Percentiles rank a stretch among this genome's conserved stretches.
These are phyloP conservation scores for Melanotaenia nigrans DNA, from an alignment of 2,797 vertebrate genomes.

Conservation along the genomic window DNA sequence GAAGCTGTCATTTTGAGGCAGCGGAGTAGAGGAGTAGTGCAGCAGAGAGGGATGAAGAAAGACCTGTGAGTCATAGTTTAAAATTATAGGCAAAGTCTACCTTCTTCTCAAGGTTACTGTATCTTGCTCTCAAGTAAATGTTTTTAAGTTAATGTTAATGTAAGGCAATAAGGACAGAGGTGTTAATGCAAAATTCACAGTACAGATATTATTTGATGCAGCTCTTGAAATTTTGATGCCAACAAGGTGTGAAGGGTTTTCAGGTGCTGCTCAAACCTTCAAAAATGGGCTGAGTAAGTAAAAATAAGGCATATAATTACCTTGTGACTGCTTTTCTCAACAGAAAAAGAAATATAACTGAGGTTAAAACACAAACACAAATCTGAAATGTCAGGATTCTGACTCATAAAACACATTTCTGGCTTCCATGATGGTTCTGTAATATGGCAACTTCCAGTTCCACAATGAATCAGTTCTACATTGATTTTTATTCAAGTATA, in stretches of 20 bases:
- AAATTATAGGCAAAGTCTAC: neutral
- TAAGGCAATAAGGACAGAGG: too few species aligned
- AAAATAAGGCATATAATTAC: neutral
- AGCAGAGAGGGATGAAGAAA: neutral
- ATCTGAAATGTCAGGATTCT: neutral
- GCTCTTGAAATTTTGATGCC: neutral
- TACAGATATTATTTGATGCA: conserved; percentile 1
- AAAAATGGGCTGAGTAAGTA: neutral
- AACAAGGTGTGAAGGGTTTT: conserved; percentile 2
- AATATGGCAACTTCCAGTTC: neutral
- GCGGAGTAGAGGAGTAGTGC: neutral
- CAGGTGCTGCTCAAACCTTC: neutral
- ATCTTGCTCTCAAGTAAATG: neutral
- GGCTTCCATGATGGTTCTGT: conserved; percentile 30
- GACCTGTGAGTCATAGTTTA: neutral
- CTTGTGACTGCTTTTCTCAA: neutral
- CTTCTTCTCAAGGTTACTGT: neutral
- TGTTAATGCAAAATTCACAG: neutral
- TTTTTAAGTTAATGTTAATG: neutral
- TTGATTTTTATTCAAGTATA: conserved; percentile 6
- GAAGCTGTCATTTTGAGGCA: neutral
- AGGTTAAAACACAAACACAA: neutral
- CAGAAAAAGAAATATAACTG: neutral
- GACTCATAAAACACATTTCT: neutral
- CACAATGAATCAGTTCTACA: conserved; percentile 17